Percentiles rank a stretch among this genome's conserved stretches.
These are phyloP conservation scores for Chrysomela aeneicollis DNA, from an alignment of 2,888 invertebrate species.

Conservation along the genomic window DNA sequence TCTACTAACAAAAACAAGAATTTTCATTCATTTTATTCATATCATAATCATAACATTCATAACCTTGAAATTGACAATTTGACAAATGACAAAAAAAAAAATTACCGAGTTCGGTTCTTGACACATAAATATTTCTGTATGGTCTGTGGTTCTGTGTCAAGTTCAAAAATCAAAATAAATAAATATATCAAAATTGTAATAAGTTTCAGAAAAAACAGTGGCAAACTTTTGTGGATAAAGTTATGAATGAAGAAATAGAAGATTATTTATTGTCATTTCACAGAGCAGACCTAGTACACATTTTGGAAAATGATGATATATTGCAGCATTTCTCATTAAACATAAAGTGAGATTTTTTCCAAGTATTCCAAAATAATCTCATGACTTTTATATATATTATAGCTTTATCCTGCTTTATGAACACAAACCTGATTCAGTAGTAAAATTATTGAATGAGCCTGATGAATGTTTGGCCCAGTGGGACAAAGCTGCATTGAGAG, in stretches of 20 bases:
- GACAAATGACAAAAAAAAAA: too few species aligned
- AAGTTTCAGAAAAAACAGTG: background rate
- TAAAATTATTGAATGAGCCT: constrained; percentile 72
- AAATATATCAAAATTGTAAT: background rate
- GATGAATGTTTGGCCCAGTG: constrained; percentile 69
- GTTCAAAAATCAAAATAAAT: background rate
- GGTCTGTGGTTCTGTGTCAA: background rate
- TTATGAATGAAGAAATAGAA: constrained; percentile 19
- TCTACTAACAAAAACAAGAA: too few species aligned
- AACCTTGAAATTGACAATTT: too few species aligned
- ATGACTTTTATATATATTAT: too few species aligned
- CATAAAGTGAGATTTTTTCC: constrained; percentile 70
- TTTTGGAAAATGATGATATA: constrained; percentile 69
- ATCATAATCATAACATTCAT: too few species aligned
- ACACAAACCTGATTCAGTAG: constrained; percentile 71
- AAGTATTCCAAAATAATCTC: too few species aligned
- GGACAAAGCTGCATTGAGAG: constrained; percentile 68
- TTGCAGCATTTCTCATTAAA: constrained; percentile 71
- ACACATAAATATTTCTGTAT: too few species aligned
- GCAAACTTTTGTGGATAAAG: background rate
- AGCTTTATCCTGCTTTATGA: constrained; percentile 78
- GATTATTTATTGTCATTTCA: constrained; percentile 69
- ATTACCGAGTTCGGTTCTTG: too few species aligned
- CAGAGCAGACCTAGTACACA: constrained; percentile 67
- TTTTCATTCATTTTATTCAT: too few species aligned